Conservation (phyloP, 2,888 invertebrate species). For the Biston betularia region DNA sequence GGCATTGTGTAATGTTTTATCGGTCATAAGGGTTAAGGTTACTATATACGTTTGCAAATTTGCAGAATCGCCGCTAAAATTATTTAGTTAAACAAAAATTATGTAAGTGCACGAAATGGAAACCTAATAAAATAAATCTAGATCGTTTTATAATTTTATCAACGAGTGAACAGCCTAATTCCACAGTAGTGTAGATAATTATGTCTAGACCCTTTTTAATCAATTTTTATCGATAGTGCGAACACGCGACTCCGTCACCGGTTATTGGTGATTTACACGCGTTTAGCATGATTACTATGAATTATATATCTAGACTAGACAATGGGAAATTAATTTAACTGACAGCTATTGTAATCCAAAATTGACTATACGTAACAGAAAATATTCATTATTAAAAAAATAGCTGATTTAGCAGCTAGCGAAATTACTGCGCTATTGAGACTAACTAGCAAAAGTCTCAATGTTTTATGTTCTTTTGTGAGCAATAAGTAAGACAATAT, state of each 20-base stretch:
- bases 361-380: too few species aligned
- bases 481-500: too few species aligned
- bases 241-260: slow-evolving; percentile 10
- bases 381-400: too few species aligned
- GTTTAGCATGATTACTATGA: not conserved
- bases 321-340: not conserved
- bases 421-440: too few species aligned
- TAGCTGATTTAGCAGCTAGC: too few species aligned
- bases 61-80: not conserved
- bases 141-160: not conserved
- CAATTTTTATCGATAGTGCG: slow-evolving; percentile 7
- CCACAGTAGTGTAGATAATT: slow-evolving; percentile 2
- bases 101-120: not conserved
- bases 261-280: slow-evolving; percentile 1
- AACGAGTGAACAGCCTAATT: slow-evolving; percentile 1
- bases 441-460: too few species aligned
- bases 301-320: not conserved
- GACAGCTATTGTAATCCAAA: not conserved
- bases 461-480: not conserved
- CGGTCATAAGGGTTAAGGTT: slow-evolving; percentile 32
- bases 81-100: not conserved
- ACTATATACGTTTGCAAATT: not conserved
- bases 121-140: not conserved
- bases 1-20: slow-evolving; percentile 27
- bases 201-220: slow-evolving; percentile 9